Conservation (phyloP, 2,113 vertebrate genomes). For the Mesitornis unicolor region DNA sequence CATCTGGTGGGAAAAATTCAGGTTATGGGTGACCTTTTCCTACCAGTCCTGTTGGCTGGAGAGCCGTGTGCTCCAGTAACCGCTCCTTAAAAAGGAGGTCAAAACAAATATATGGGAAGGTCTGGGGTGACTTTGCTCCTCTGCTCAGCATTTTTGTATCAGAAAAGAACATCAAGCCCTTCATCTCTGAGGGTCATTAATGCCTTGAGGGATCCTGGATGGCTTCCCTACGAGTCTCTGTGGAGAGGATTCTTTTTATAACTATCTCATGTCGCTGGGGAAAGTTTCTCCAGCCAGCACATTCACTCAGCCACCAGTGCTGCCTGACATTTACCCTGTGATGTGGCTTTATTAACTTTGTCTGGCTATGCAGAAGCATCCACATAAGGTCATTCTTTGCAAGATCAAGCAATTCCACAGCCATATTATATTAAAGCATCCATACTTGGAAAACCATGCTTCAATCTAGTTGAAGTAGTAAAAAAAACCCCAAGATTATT, state of each 20-base stretch:
- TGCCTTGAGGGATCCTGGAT: slow-evolving; percentile 34
- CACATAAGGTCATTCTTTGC: slow-evolving; percentile 21
- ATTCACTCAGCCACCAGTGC: slow-evolving; percentile 22
- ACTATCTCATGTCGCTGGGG: slow-evolving; percentile 4
- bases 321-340: slow-evolving; percentile 3
- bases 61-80: neutral
- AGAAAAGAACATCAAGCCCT: neutral
- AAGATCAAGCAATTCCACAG: neutral
- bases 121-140: neutral
- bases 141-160: neutral
- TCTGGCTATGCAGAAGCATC: neutral
- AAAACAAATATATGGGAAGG: neutral
- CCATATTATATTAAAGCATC: neutral
- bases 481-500: too few relatives aligned
- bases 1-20: neutral
- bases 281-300: slow-evolving; percentile 37
- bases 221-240: slow-evolving; percentile 32
- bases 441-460: neutral
- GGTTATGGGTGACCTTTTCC: neutral
- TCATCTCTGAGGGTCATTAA: neutral
- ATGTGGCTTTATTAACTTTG: slow-evolving; percentile 12
- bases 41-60: neutral
- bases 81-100: neutral
- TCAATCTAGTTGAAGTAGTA: neutral
- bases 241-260: slow-evolving; percentile 53